Percentiles rank a stretch among this genome's conserved stretches.
phyloP scores from a whole-genome alignment of 2,113 vertebrate species.

The Passerina amoena region DNA sequence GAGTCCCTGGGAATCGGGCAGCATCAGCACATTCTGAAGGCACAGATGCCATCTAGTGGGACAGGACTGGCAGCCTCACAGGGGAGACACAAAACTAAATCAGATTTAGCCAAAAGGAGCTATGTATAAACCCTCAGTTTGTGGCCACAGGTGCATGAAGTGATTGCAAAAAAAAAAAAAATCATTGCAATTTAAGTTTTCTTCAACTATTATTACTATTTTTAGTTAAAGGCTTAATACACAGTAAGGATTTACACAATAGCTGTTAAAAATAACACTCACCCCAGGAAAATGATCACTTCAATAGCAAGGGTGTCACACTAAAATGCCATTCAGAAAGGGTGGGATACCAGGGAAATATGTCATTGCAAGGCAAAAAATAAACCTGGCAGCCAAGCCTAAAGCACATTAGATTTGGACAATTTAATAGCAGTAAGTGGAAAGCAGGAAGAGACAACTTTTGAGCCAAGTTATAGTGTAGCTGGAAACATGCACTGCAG shows the following conservation, averaged over 20 bases:
- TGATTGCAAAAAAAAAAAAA: background rate
- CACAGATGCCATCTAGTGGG: slow-evolving; percentile 43
- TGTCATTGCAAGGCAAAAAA: background rate
- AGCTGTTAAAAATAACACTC: slow-evolving; percentile 14
- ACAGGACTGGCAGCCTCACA: background rate
- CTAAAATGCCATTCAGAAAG: background rate
- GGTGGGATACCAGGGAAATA: background rate
- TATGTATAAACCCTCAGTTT: background rate
- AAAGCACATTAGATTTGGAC: background rate
- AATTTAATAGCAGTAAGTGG: background rate
- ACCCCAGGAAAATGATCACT: background rate
- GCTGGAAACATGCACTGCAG: background rate
- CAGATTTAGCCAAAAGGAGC: background rate
- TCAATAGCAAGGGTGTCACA: background rate
- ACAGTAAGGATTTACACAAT: background rate
- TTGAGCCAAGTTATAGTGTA: background rate
- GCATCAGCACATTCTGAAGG: background rate
- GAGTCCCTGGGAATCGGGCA: background rate
- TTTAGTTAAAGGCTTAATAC: background rate
- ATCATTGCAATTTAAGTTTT: background rate
- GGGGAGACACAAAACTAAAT: background rate
- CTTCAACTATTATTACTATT: background rate
- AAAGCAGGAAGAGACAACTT: background rate
- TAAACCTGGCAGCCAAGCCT: background rate
- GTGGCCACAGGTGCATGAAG: background rate